Percentiles rank a stretch among this genome's conserved stretches.
Conservation (phyloP, 2,113 vertebrate species). For the Edolisoma coerulescens region DNA sequence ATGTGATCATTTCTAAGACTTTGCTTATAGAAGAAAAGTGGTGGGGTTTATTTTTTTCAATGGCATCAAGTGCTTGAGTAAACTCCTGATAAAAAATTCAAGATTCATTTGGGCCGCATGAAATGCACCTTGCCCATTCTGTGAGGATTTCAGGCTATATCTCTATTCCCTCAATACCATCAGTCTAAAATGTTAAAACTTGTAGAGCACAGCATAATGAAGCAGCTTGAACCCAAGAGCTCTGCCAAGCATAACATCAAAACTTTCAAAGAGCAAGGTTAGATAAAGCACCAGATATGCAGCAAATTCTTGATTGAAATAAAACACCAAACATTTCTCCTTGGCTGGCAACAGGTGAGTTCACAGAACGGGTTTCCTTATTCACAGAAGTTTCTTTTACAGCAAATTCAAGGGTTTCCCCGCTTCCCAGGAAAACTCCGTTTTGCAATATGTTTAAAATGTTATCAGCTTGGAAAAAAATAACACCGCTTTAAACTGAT, state of each 20-base stretch:
- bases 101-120: background rate
- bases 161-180: background rate
- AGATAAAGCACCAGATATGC: background rate
- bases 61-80: background rate
- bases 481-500: slow-evolving; percentile 64
- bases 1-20: background rate
- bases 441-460: slow-evolving; percentile 48
- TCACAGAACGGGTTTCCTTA: background rate
- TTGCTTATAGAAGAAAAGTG: background rate
- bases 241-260: background rate
- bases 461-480: slow-evolving; percentile 52
- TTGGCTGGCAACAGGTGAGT: slow-evolving; percentile 43
- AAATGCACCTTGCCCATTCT: background rate
- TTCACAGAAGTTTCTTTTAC: slow-evolving; percentile 9
- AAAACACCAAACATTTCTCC: slow-evolving; percentile 45
- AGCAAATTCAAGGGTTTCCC: background rate
- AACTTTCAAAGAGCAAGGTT: background rate
- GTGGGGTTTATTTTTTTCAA: background rate
- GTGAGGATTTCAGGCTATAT: background rate
- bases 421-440: background rate
- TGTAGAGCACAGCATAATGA: background rate
- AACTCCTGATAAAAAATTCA: background rate
- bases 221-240: background rate
- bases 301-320: slow-evolving; percentile 11
- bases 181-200: background rate